These are phyloP conservation scores for Aulostomus chinensis DNA, from an alignment of 2,797 vertebrate species.

Conservation along the genomic window DNA sequence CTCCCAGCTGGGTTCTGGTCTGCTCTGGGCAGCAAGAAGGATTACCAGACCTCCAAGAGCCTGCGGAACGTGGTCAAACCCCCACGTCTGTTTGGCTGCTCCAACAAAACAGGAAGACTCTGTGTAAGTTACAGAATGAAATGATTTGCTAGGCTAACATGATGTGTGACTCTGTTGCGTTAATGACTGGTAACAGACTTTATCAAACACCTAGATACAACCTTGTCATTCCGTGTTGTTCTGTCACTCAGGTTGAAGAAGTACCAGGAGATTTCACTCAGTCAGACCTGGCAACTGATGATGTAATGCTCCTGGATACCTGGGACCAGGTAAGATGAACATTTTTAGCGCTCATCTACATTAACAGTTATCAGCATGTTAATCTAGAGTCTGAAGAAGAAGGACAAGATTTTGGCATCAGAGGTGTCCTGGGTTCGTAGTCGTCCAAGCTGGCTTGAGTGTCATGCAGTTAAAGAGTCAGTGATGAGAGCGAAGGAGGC, in stretches of 20 bases:
- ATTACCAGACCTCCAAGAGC: conserved; percentile 80
- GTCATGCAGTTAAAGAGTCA: no score
- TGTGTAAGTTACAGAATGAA: conserved; percentile 60
- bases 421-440: no score
- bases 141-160: background rate
- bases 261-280: conserved; percentile 85
- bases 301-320: conserved; percentile 84
- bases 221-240: background rate
- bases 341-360: background rate
- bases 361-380: background rate
- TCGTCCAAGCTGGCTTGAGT: no score
- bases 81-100: conserved; percentile 84
- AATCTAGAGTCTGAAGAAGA: no score
- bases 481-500: no score
- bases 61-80: conserved; percentile 62
- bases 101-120: conserved; percentile 82
- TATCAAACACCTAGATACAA: background rate
- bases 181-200: background rate
- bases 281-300: conserved; percentile 83
- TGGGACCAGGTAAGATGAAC: conserved; percentile 77
- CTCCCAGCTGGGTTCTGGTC: conserved; percentile 78
- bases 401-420: no score
- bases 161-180: no score
- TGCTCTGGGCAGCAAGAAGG: conserved; percentile 79
- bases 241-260: conserved; percentile 76